Evolutionary conservation across 2,888 invertebrate genomes (phyloP), one percentile per base, ranked within the genome.

Genomic region (Melitaea athalia): DNA sequence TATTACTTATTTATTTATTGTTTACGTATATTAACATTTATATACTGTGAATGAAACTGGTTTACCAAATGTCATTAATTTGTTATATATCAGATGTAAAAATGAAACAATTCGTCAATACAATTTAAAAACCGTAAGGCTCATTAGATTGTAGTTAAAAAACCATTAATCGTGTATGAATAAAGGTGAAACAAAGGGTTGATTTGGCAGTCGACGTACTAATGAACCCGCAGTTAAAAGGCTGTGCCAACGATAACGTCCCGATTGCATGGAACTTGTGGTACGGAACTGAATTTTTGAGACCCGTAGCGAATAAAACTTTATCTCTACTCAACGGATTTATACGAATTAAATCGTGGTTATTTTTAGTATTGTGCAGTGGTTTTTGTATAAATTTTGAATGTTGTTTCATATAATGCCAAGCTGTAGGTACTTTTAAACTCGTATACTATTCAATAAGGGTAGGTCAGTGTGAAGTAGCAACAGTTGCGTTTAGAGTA

Each of bases 261-360:
- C 43, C 52, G 66, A 61, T 66, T 66, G 53, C 65, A 65, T 38
- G 53, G 53, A 50, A 49, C 43, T 52, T 52, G 63, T 61, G 47
- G 53, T 47, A 43, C 45, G 53, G 12, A 33, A 43, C 50, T 50
- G 4, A 42, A 12, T 55, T 45, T 64, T 50, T 15, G 38, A 17
- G 33, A 33, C 33, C 14, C 33, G 11, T 64, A 83, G 85, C 87
- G 87, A 82, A 85, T 75, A 80, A 89, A 38, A 61, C 82, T 89
- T 53, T 31, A 12, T 31, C 3, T 8, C 38, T 5, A 38, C 5
- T 24, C 0, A 38, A 38, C 38, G 38, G 38, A 7, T 5, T 38
- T 38, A 7, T 8, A 38, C 8, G 8, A 38, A 3, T 3, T 38
- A 38, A 38, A 1, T 38, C 0, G 38, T 3, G 8, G 38, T 38